Percentiles rank a stretch among this genome's conserved stretches.
phyloP scores from a whole-genome alignment of 2,888 invertebrate genomes.

The Rotaria macrura region DNA sequence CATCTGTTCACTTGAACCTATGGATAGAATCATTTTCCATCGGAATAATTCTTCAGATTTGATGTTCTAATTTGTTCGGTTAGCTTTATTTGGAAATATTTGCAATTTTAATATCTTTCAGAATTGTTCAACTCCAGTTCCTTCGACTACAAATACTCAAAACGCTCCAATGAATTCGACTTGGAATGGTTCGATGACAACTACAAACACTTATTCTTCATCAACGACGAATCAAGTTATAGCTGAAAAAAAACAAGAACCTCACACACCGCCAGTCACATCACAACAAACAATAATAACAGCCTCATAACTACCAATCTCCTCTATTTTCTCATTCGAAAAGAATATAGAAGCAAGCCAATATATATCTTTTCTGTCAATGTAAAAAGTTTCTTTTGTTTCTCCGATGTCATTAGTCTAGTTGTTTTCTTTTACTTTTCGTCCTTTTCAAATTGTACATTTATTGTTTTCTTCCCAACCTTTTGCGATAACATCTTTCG shows the following conservation, averaged over 20 bases:
- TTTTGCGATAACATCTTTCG: background rate
- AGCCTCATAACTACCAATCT: background rate
- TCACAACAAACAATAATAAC: background rate
- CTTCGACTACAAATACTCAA: background rate
- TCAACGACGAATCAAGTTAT: background rate
- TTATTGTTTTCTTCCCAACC: background rate
- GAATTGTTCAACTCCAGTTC: background rate
- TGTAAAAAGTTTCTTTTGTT: background rate
- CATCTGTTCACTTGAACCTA: too few relatives aligned
- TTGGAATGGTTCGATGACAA: background rate
- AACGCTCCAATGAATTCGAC: background rate
- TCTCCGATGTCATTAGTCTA: background rate
- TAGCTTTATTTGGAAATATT: too few relatives aligned
- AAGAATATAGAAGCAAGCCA: background rate
- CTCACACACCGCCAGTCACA: background rate
- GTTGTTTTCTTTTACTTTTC: background rate
- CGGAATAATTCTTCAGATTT: too few relatives aligned
- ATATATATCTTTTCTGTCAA: background rate
- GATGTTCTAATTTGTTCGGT: too few relatives aligned
- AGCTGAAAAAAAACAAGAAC: conserved; percentile 14
- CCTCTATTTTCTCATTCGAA: background rate
- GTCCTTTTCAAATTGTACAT: background rate
- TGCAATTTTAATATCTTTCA: too few relatives aligned
- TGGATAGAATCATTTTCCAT: too few relatives aligned
- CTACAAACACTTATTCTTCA: background rate